Percentiles rank a stretch among this genome's conserved stretches.
Evolutionary conservation across 2,888 invertebrate species (phyloP).

Genomic region (Protophormia terraenovae): DNA sequence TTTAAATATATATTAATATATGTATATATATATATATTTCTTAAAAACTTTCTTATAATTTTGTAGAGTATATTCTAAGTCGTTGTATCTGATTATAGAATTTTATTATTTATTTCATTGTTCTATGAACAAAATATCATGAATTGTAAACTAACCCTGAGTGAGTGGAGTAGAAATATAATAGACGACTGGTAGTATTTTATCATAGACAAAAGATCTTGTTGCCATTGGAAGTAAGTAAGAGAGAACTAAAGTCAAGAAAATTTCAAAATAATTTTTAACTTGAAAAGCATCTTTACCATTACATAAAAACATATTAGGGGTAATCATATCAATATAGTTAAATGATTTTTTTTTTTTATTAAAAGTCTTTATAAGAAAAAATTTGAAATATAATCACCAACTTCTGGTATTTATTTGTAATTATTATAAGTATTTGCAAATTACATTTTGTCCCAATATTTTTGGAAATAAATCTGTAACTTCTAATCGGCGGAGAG

Average conservation of each 20-base stretch:
- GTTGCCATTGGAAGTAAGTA: slow-evolving; percentile 45
- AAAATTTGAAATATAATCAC: no score
- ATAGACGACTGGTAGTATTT: slow-evolving; percentile 39
- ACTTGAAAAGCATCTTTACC: slow-evolving; percentile 4
- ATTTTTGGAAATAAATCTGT: no score
- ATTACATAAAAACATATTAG: neutral
- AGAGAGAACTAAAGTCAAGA: neutral
- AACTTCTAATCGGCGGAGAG: no score
- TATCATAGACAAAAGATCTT: slow-evolving; percentile 54
- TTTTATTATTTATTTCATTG: slow-evolving; percentile 8
- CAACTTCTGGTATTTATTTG: no score
- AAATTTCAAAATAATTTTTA: slow-evolving; percentile 9
- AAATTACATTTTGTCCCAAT: no score
- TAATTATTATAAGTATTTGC: no score
- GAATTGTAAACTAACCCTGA: slow-evolving; percentile 38
- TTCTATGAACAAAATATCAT: slow-evolving; percentile 26
- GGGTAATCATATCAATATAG: slow-evolving; percentile 11
- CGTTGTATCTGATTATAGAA: neutral
- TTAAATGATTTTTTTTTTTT: neutral
- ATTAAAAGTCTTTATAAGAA: neutral
- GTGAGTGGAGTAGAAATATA: slow-evolving; percentile 6
- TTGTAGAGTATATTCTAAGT: neutral
- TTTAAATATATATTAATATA: no score
- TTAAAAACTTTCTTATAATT: neutral
- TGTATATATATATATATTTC: no score